Conservation (phyloP, 2,797 vertebrate species). For the Euphonia xanthogaster region DNA sequence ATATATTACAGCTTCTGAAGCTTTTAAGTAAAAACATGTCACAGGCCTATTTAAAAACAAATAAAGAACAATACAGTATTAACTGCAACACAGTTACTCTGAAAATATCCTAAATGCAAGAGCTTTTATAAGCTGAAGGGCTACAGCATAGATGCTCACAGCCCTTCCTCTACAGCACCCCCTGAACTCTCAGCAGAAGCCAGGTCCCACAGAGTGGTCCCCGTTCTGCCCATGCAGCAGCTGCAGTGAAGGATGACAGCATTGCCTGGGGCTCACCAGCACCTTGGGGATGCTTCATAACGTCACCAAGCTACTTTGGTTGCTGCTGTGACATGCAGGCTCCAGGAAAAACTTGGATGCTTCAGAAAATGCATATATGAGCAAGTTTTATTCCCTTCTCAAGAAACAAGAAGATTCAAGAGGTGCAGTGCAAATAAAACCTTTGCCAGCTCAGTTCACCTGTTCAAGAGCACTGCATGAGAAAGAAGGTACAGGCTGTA, state of each 20-base stretch:
- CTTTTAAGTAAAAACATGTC: background rate
- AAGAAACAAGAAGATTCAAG: background rate
- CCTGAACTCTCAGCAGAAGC: background rate
- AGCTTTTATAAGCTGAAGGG: background rate
- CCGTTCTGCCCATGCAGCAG: background rate
- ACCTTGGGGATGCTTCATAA: background rate
- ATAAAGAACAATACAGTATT: background rate
- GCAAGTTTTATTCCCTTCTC: background rate
- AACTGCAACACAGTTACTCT: background rate
- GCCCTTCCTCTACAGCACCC: background rate
- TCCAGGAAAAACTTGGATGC: background rate
- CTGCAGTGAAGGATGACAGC: background rate
- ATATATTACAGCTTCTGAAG: background rate
- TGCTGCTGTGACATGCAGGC: background rate
- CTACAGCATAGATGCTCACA: background rate
- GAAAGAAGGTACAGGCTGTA: background rate
- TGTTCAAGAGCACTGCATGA: background rate
- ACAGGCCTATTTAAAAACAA: background rate
- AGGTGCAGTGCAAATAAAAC: background rate
- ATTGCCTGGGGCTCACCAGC: background rate
- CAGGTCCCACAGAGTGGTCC: background rate
- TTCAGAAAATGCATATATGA: background rate
- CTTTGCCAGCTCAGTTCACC: background rate
- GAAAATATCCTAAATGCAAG: background rate
- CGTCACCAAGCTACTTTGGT: background rate